phyloP scores from a whole-genome alignment of 2,888 invertebrate species.

The Cataglyphis altisquamis region DNA sequence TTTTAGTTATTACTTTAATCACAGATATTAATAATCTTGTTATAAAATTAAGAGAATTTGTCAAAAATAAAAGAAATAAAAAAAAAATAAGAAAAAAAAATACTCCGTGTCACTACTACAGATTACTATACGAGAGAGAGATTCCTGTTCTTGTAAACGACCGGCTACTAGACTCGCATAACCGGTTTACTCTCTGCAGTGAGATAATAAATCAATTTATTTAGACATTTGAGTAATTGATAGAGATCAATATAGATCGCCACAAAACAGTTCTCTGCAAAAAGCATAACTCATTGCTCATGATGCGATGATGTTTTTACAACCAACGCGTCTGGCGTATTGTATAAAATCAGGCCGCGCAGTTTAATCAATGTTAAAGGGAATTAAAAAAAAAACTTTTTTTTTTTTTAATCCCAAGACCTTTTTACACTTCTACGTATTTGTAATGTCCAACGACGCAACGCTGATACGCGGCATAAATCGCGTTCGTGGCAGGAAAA shows the following conservation, averaged over 20 bases:
- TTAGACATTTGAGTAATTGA: constrained; percentile 18
- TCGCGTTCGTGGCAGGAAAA: not conserved
- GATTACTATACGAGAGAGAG: constrained; percentile 42
- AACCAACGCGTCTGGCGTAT: not conserved
- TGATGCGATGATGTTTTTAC: not conserved
- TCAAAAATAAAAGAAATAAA: not conserved
- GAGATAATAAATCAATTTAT: constrained; percentile 44
- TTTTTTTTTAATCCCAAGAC: constrained; percentile 14
- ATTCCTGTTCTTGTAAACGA: constrained; percentile 7
- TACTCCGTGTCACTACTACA: constrained; percentile 28
- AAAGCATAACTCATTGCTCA: not conserved
- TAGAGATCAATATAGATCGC: not conserved
- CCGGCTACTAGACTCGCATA: constrained; percentile 2
- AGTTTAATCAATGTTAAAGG: constrained; percentile 20
- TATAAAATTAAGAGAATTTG: not conserved
- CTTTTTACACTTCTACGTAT: not conserved
- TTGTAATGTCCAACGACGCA: constrained; percentile 5
- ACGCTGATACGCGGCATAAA: not conserved
- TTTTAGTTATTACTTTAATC: not conserved
- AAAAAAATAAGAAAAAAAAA: not conserved
- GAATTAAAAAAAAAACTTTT: not conserved
- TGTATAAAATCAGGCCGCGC: constrained; percentile 15
- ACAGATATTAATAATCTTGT: not conserved
- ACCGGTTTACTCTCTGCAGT: constrained; percentile 42
- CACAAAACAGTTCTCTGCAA: not conserved